Percentiles rank a stretch among this genome's conserved stretches.
phyloP scores from a whole-genome alignment of 2,888 invertebrate genomes.

The Drosophila incognita region DNA sequence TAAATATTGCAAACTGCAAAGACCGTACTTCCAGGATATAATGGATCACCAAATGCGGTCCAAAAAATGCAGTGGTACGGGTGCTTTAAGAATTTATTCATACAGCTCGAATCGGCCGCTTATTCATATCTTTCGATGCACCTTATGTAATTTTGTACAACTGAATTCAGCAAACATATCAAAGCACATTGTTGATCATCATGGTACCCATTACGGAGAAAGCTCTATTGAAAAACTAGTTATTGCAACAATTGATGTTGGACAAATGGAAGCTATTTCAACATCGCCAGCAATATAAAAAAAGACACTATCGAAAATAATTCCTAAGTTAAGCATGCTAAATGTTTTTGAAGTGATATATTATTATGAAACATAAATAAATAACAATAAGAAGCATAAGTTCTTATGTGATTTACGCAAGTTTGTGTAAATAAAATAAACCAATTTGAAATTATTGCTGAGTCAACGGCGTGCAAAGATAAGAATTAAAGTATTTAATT shows the following conservation, averaged over 20 bases:
- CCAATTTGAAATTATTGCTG: background rate
- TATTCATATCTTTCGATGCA: constrained; percentile 24
- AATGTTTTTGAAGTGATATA: background rate
- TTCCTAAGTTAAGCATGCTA: background rate
- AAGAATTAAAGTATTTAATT: background rate
- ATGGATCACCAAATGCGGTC: constrained; percentile 11
- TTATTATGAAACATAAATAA: background rate
- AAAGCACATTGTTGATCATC: constrained; percentile 31
- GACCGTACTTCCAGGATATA: constrained; percentile 10
- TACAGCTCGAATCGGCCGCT: constrained; percentile 3
- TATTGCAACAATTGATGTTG: constrained; percentile 13
- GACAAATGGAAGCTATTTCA: background rate
- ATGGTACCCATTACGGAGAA: background rate
- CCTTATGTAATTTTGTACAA: constrained; percentile 31
- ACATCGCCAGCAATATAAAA: background rate
- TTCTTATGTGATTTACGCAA: background rate
- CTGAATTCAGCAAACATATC: constrained; percentile 26
- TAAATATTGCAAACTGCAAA: constrained; percentile 21
- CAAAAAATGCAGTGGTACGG: constrained; percentile 2
- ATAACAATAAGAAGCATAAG: background rate
- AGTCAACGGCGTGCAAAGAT: background rate
- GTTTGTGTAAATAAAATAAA: background rate
- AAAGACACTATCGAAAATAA: background rate
- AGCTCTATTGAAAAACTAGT: constrained; percentile 10
- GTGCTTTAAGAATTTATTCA: constrained; percentile 8